Evolutionary conservation across 2,797 vertebrate species (phyloP), one percentile per base, ranked within the genome.

Genomic region (Scolopax bukidnonensis): DNA sequence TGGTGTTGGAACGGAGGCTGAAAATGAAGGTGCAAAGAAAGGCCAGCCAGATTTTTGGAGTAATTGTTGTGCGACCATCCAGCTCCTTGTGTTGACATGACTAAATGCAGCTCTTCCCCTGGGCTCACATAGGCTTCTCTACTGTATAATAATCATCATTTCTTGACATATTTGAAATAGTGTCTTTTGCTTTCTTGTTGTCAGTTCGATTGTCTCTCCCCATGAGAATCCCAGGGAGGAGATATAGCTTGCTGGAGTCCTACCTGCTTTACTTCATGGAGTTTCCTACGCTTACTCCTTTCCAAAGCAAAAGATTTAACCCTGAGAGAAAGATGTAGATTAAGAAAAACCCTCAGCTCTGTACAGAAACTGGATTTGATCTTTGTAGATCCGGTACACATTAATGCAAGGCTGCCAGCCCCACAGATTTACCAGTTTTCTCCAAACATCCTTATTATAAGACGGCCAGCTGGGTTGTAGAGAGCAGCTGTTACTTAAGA

Each of bases 11-110:
- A 1, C 2, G 48, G 48, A 96, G 84, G 48, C 36, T 92, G 86
- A 96, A 89, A 76, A 47, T 87, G 92, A 91, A 97, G 96, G 97
- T 97, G 96, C 97, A 98, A 95, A 86, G 60, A 97, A 88, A 97
- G 97, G 97, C 76, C 97, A 98, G 97, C 97, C 97, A 98, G 97
- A 74, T 84, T 86, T 86, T 92, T 93, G 83, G 38, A 84, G 78
- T 91, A 81, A 75, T 87, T 76, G 32, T 76, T 96, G 59, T 69
- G 40, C 0, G 40, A 56, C 67, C 64, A 87, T 81, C 56, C 50
- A 93, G 43, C 23, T 50, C 38, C 38, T 91, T 84, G 63, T 76
- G 84, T 82, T 87, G 87, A 93, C 45, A 36, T 89, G 79, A 90
- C 87, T 95, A 82, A 84, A 81, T 64, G 33, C 38, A 95, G 41